Evolutionary conservation across 2,888 invertebrate genomes (phyloP).

Genomic region (Pterobdella sp.): DNA sequence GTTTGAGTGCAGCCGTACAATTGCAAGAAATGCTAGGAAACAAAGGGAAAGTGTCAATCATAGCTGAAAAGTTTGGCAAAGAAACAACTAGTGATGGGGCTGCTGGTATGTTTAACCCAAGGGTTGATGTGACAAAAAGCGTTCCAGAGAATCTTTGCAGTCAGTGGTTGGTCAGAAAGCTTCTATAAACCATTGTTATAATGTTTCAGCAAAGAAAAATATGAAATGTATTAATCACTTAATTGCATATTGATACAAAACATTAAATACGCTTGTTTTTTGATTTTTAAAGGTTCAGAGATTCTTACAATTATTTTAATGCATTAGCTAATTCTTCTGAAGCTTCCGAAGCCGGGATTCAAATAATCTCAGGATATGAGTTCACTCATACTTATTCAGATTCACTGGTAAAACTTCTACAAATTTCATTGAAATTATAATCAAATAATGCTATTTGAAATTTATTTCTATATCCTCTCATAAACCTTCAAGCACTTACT

Average conservation of each 20-base stretch:
- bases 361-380: constrained; percentile 30
- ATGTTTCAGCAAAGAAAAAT: too few species aligned
- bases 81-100: constrained; percentile 39
- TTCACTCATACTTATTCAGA: too few species aligned
- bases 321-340: constrained; percentile 29
- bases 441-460: too few species aligned
- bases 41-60: constrained; percentile 34
- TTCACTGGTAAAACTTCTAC: too few species aligned
- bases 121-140: constrained; percentile 27
- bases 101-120: constrained; percentile 36
- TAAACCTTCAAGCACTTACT: too few species aligned
- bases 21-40: constrained; percentile 36
- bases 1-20: constrained; percentile 59
- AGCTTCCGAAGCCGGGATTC: constrained; percentile 31
- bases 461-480: too few species aligned
- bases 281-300: constrained; percentile 28
- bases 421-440: too few species aligned
- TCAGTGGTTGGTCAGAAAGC: constrained; percentile 21
- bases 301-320: constrained; percentile 32
- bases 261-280: too few species aligned
- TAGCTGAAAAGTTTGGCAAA: constrained; percentile 37
- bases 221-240: too few species aligned
- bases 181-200: too few species aligned
- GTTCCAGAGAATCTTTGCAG: constrained; percentile 28
- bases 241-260: too few species aligned